Evolutionary conservation across 2,113 vertebrate genomes (phyloP), one percentile per base, ranked within the genome.

Genomic region (Syngnathus typhle): DNA sequence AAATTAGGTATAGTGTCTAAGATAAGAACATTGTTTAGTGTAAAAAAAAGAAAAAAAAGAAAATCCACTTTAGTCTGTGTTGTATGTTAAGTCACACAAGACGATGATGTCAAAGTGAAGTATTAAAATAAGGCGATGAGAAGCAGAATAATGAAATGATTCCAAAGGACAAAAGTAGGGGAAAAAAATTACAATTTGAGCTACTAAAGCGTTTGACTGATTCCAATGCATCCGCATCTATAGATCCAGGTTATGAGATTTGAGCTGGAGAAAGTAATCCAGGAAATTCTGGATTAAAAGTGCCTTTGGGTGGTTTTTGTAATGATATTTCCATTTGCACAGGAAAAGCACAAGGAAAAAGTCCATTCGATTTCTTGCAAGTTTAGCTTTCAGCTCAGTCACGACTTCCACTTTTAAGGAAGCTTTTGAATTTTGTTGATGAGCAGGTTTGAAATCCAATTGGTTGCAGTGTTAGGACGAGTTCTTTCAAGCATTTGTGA

Each of bases 271-370:
- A 38, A 15, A 54, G 21, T 43, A 46, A 62, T 64, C 37, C 41
- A 47, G 44, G 6, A 67, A 52, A 37, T 38, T 74, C 62, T 65
- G 60, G 39, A 54, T 68, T 66, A 76, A 86, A 76, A 81, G 79
- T 85, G 85, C 79, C 78, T 84, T 82, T 72, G 68, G 69, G 68
- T 73, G 64, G 71, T 84, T 78, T 32, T 21, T 69, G 64, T 60
- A 52, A 52, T 21, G 49, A 51, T 68, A 68, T 47, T 60, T 47
- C 7, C 8, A 6, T 69, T 51, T 63, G 23, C 61, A 13, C 21
- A 58, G 55, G 16, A 58, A 38, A 60, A 60, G 59, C 59, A 41
- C 37, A 60, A 60, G 5, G 5, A 41, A n/a, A 41, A 60, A 3
- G 59, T 39, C 37, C 37, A n/a, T n/a, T 60, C 5, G 59, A 3